Percentiles rank a stretch among this genome's conserved stretches.
phyloP scores from a whole-genome alignment of 2,113 vertebrate genomes.

The Cettia cetti region DNA sequence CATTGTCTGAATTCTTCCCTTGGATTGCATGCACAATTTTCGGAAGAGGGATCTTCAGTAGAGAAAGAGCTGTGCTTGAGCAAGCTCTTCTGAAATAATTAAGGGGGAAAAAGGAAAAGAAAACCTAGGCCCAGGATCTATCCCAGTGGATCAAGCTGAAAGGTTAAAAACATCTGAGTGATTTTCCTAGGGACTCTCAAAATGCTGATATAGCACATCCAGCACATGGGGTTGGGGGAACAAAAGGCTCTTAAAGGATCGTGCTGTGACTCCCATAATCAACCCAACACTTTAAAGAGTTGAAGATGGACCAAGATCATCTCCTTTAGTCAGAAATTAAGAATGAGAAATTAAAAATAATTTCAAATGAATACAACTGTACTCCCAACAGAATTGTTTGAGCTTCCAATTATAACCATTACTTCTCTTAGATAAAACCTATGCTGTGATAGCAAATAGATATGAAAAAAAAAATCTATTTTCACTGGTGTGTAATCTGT shows the following conservation, averaged over 20 bases:
- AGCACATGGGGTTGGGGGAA: fast-evolving
- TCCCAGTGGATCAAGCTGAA: neutral
- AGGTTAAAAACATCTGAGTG: neutral
- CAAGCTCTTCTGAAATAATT: neutral
- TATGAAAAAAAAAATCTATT: neutral
- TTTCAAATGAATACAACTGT: neutral
- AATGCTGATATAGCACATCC: neutral
- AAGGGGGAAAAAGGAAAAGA: neutral
- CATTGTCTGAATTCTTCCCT: neutral
- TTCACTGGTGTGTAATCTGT: neutral
- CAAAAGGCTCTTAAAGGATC: neutral
- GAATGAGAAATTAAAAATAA: neutral
- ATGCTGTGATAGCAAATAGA: neutral
- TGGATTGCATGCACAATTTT: neutral
- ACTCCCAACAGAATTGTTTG: neutral
- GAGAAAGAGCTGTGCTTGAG: neutral
- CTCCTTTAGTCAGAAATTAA: neutral
- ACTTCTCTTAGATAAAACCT: neutral
- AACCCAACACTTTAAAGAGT: neutral
- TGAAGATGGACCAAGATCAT: neutral
- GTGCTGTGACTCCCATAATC: neutral
- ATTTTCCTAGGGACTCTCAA: neutral
- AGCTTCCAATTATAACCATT: neutral
- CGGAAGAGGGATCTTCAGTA: neutral
- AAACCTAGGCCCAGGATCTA: neutral